These are phyloP conservation scores for Hemibagrus guttatus DNA, from an alignment of 2,797 vertebrate genomes.

Conservation along the genomic window DNA sequence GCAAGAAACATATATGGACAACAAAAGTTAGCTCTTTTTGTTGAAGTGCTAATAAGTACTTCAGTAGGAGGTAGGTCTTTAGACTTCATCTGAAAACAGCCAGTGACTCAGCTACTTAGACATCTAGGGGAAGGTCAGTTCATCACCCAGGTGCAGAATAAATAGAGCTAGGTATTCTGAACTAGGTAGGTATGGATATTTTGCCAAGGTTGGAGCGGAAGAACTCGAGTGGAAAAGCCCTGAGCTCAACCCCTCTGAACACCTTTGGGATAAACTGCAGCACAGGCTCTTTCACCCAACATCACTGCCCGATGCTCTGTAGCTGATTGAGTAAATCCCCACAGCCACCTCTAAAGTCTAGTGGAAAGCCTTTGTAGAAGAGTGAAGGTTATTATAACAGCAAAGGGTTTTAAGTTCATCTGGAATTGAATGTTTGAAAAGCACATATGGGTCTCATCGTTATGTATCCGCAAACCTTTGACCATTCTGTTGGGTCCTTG, in stretches of 20 bases:
- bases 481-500: neutral
- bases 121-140: too few species aligned
- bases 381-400: neutral
- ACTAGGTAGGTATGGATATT: too few species aligned
- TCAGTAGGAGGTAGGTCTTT: too few species aligned
- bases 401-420: neutral
- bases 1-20: too few species aligned
- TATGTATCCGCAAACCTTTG: neutral
- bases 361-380: neutral
- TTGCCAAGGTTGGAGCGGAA: neutral
- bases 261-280: neutral
- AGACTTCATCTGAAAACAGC: too few species aligned
- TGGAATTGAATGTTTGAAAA: neutral
- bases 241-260: neutral
- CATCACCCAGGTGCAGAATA: too few species aligned
- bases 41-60: too few species aligned
- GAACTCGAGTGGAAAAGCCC: neutral
- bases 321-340: neutral
- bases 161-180: too few species aligned
- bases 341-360: neutral
- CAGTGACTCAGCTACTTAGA: too few species aligned
- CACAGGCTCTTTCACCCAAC: neutral
- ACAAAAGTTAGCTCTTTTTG: too few species aligned
- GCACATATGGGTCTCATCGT: neutral
- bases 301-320: neutral